Base-by-base conservation (phyloP, 92 coral and sea anemone species). In the Actinostola sp. region DNA sequence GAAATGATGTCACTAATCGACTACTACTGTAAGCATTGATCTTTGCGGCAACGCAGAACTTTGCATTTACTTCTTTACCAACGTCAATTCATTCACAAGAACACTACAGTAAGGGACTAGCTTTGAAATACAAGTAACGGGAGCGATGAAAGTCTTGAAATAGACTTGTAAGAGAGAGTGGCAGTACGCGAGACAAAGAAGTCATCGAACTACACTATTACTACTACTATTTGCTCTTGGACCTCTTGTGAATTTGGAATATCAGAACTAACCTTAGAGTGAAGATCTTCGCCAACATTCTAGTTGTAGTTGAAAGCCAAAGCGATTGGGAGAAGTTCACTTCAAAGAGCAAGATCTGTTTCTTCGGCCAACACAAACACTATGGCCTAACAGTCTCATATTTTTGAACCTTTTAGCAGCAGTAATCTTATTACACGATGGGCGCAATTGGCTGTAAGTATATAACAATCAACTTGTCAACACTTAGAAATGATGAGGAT, bases 361-460 rank as follows among this genome's bases (percentile, higher is more conserved):
- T 13, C 28, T 2, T 26, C 11, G 33, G 74, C 24, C 74, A 50
- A 68, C 74, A 68, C 31, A 49, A 51, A 68, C 74, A 68, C 36
- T 25, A 66, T 68, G 74, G 49, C 74, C 11, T 8, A 15, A 50
- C 20, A 31, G 41, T 8, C 50, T 68, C 74, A 34, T 8, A 50
- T 51, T 33, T 25, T 32, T 27, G 43, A 27, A 61, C 38, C 20
- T 30, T 20, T 30, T 61, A 44, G 20, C 66, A 39, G 38, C 35
- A 39, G 34, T 61, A 61, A 61, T 61, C 66, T 26, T 31, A 61
- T 34, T 31, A 61, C 66, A 34, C 44, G 66, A 17, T 61, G 25
- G 20, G 38, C 66, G 27, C 66, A 44, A 61, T 26, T 61, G 66
- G 56, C 72, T 66, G 58, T 41, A 54, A 65, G 23, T 41, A 44